Base-by-base conservation (phyloP, 2,888 invertebrate genomes). In the Ophonus ardosiacus region DNA sequence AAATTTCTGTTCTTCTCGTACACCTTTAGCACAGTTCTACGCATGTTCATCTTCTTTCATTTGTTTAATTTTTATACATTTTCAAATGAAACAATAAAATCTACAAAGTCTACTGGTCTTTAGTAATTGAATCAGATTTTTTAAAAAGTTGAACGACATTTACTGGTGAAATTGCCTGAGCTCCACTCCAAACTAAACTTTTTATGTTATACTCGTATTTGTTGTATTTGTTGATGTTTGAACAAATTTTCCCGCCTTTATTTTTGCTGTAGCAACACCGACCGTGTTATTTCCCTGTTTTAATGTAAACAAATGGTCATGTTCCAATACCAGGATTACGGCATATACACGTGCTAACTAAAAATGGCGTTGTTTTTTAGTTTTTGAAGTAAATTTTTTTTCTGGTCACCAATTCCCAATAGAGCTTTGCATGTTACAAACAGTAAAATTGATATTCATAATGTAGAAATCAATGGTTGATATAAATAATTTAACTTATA, bases 401-500 rank as follows among this genome's bases (percentile, higher is more conserved):
- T 63, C 63, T 21, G 21, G 15, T 63, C 18, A 21, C 10, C 21
- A n/a, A 5, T 59, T 56, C 13, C 56, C 10, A n/a, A 56, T 59
- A 59, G 7, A 21, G 21, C 24, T 21, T 63, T 21, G 63, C 63
- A 63, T 63, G 63, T 8, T 13, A 18, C 5, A 13, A 24, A 61
- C 10, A 21, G 21, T 7, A 63, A 21, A 18, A 59, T 17, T 59
- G 59, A 59, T 59, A 59, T 17, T 17, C 59, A 18, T 59, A 17
- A 18, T 59, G 5, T 17, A 59, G 2, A 59, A 63, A 63, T 63
- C 63, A 63, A 63, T 63, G 13, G 13, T 21, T 63, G 21, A 24
- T 63, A 24, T 63, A 63, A 63, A 63, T 63, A 63, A 10, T 63
- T 63, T 18, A 63, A 24, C 43, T 10, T 51, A 51, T 10, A 51